Conservation (phyloP, 2,113 vertebrate genomes). For the Pleuronectes platessa region DNA sequence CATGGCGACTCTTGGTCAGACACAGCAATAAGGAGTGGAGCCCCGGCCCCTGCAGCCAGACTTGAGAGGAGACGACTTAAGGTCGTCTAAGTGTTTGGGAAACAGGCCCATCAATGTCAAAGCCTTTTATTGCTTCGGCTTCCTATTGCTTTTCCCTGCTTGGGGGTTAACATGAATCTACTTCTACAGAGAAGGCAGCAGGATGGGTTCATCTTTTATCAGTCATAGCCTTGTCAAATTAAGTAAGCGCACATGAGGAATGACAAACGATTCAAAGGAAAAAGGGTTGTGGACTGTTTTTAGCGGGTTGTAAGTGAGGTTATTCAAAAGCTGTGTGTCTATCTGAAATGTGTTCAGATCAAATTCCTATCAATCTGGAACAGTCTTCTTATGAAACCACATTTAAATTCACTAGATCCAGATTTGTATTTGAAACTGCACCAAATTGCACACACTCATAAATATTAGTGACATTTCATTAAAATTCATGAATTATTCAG, state of each 20-base stretch:
- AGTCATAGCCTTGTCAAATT: constrained; percentile 70
- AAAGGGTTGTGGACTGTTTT: constrained; percentile 43
- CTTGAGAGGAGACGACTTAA: constrained; percentile 69
- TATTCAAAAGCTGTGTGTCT: neutral
- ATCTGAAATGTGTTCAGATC: neutral
- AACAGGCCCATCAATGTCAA: constrained; percentile 79
- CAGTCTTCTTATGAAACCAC: neutral
- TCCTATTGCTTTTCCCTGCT: constrained; percentile 80
- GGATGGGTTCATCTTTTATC: constrained; percentile 68
- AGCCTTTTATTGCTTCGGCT: constrained; percentile 79
- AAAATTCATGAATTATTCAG: neutral
- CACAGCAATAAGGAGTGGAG: constrained; percentile 74
- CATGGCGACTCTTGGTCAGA: constrained; percentile 71
- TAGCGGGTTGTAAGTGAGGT: constrained; percentile 26
- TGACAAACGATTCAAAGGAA: constrained; percentile 49
- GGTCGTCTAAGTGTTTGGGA: constrained; percentile 77
- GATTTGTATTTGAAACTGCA: neutral
- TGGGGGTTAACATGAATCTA: constrained; percentile 63
- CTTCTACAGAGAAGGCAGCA: constrained; percentile 45
- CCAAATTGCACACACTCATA: too few species aligned
- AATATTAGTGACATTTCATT: too few species aligned
- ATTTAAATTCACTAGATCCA: neutral
- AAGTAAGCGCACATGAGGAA: constrained; percentile 64
- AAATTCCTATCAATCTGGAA: neutral
- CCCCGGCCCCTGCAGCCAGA: constrained; percentile 69